phyloP scores from a whole-genome alignment of 1,140 invertebrate species.

The Sogatella furcifera region DNA sequence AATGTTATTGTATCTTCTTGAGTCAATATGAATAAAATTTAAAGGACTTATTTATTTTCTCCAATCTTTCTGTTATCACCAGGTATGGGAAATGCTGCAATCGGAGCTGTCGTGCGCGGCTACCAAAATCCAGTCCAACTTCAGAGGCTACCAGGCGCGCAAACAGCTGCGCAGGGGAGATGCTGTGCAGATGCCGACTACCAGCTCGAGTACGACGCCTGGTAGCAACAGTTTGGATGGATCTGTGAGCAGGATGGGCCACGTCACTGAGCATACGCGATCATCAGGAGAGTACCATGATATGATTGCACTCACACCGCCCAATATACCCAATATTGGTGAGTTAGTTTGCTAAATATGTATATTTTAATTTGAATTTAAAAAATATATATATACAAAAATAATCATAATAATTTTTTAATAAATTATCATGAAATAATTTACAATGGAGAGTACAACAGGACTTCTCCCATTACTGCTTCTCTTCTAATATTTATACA shows the following conservation, averaged over 20 bases:
- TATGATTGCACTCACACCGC: conserved; percentile 11
- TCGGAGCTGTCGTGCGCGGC: conserved; percentile 10
- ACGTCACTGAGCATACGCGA: neutral
- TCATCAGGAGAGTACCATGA: conserved; percentile 16
- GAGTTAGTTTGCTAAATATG: neutral
- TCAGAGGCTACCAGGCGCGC: conserved; percentile 18
- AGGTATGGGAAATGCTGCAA: conserved; percentile 12
- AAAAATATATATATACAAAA: no score
- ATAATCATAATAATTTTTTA: no score
- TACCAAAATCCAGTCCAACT: conserved; percentile 19
- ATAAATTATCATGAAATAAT: no score
- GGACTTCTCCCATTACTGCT: no score
- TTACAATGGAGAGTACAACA: no score
- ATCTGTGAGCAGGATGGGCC: neutral
- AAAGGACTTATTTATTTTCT: no score
- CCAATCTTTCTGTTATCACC: neutral
- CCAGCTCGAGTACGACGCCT: conserved; percentile 7
- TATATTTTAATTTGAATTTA: no score
- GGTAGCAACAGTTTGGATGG: neutral
- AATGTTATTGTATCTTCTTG: no score
- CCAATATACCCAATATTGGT: neutral
- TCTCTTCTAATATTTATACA: no score
- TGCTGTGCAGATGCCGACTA: conserved; percentile 14
- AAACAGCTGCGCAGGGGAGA: conserved; percentile 19
- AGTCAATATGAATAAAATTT: no score